Percentiles rank a stretch among this genome's conserved stretches.
Evolutionary conservation across 1,140 invertebrate species (phyloP).

Genomic region (Tetragnatha versicolor): DNA sequence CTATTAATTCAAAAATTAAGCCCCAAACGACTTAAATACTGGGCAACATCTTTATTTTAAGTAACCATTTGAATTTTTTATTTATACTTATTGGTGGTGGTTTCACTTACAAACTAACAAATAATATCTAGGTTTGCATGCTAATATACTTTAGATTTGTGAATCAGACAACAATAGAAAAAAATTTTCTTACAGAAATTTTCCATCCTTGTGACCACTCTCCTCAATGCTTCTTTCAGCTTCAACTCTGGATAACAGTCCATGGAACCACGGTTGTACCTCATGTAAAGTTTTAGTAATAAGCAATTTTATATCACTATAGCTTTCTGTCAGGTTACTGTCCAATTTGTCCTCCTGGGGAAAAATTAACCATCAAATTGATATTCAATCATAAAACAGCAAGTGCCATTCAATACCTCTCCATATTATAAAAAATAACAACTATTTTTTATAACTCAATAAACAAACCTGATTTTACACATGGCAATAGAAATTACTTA

Average conservation of each 20-base stretch:
- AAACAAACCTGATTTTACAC: too few relatives aligned
- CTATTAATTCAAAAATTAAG: not conserved
- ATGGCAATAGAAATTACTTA: too few relatives aligned
- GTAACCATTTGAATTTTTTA: too few relatives aligned
- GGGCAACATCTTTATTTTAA: too few relatives aligned
- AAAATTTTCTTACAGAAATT: conserved; percentile 59
- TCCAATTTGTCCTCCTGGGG: conserved; percentile 54
- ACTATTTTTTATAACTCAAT: too few relatives aligned
- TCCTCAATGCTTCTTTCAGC: conserved; percentile 58
- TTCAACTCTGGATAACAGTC: conserved; percentile 57
- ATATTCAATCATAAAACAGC: too few relatives aligned
- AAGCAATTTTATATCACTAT: conserved; percentile 56
- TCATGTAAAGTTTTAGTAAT: conserved; percentile 61
- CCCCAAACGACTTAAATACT: not conserved
- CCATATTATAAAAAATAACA: too few relatives aligned
- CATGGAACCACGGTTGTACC: conserved; percentile 61
- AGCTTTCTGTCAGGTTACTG: conserved; percentile 47
- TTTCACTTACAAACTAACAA: too few relatives aligned
- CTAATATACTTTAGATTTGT: too few relatives aligned
- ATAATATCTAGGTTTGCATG: too few relatives aligned
- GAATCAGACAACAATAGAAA: not conserved
- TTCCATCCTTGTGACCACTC: conserved; percentile 60
- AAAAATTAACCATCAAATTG: conserved; percentile 19
- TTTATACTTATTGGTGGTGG: too few relatives aligned
- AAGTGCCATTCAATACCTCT: too few relatives aligned